Base-by-base conservation (phyloP, 2,113 vertebrate genomes). In the Athene cunicularia region DNA sequence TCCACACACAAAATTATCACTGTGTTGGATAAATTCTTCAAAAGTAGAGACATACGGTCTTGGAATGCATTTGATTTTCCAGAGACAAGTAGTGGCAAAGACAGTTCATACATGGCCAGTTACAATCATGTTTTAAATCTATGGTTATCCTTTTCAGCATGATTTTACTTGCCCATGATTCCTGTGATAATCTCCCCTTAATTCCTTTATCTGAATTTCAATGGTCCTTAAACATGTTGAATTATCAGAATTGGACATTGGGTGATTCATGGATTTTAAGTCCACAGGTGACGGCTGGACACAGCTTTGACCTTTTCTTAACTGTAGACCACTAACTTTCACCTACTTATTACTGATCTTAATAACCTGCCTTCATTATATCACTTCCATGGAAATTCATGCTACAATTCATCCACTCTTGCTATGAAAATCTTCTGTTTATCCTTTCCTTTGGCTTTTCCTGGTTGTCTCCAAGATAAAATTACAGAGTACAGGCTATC, bases 101-200 rank as follows among this genome's bases (percentile, higher is more conserved):
- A 30, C 22, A 56, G 18, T 27, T 87, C 39, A 28, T 33, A 67
- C 0, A 6, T 11, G 3, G 9, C 3, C 2, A 66, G 0, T 41
- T 88, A 28, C 12, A 76, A 16, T 41, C 21, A 41, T 2, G 0
- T 21, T n/a, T 94, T 90, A 56, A 73, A 91, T 49, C 22, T 35
- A 12, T 50, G 16, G 27, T 75, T 86, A 50, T 9, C 23, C 24
- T 13, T 75, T 67, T 23, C 5, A 84, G 33, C 1, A 39, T 58
- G 19, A 33, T 71, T 85, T 91, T 81, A 9, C 2, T 90, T 87
- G 9, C 28, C 43, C 11, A 47, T 89, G 47, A 67, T 74, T 80
- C 56, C 28, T 80, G 19, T 59, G 24, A 58, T 47, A 74, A 56
- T 47, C 17, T 58, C 43, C 12, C 3, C 17, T 33, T 74, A 74